Percentiles rank a stretch among this genome's conserved stretches.
These are phyloP conservation scores for Arge pagana DNA, from an alignment of 2,888 invertebrate genomes.

Conservation along the genomic window DNA sequence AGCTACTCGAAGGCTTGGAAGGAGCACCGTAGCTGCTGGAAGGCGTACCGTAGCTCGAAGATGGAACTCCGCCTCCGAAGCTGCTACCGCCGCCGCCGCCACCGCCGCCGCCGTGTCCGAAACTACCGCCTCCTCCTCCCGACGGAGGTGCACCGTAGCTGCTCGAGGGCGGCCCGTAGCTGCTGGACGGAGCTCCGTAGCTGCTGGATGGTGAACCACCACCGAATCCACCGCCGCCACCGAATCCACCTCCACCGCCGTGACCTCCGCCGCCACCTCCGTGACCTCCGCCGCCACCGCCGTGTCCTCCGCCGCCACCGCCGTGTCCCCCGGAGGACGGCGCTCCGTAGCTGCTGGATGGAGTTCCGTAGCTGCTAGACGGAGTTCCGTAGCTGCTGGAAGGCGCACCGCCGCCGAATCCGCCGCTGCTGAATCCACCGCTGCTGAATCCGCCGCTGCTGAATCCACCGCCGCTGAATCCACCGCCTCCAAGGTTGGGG, in stretches of 20 bases:
- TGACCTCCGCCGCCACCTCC: slow-evolving; percentile 35
- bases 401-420: slow-evolving; percentile 35
- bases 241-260: slow-evolving; percentile 33
- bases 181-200: slow-evolving; percentile 33
- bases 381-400: slow-evolving; percentile 36
- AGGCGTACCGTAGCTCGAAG: slow-evolving; percentile 30
- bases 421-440: slow-evolving; percentile 29
- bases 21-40: slow-evolving; percentile 56
- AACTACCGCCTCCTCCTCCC: slow-evolving; percentile 33
- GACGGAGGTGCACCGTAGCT: slow-evolving; percentile 53
- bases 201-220: slow-evolving; percentile 33
- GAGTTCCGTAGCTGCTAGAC: slow-evolving; percentile 54
- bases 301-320: slow-evolving; percentile 33
- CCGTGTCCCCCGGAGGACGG: slow-evolving; percentile 31
- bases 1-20: slow-evolving; percentile 41
- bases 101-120: slow-evolving; percentile 36
- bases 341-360: slow-evolving; percentile 36
- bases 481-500: slow-evolving; percentile 49
- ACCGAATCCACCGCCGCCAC: slow-evolving; percentile 29
- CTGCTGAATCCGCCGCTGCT: slow-evolving; percentile 46
- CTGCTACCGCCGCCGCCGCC: slow-evolving; percentile 38
- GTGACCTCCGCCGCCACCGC: slow-evolving; percentile 46
- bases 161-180: slow-evolving; percentile 42
- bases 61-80: slow-evolving; percentile 35
- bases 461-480: slow-evolving; percentile 39